Conservation (phyloP, 1,140 invertebrate species). For the Archegozetes longisetosus region DNA sequence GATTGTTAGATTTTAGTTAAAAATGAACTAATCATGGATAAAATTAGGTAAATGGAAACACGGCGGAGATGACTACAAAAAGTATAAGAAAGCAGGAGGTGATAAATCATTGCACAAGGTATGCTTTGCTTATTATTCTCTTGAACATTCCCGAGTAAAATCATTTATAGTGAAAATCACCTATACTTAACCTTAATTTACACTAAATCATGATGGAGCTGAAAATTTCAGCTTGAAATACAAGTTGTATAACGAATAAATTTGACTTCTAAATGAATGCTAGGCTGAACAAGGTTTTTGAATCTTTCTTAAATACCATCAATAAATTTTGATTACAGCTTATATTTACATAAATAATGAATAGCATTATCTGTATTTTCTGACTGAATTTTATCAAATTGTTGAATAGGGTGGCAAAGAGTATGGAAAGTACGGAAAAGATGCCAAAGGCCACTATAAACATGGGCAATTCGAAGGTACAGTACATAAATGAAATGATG, state of each 20-base stretch:
- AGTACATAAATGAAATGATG: neutral
- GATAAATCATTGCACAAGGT: neutral
- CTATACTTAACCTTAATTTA: too few species aligned
- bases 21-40: neutral
- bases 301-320: too few species aligned
- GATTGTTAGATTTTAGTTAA: too few species aligned
- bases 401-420: neutral
- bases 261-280: too few species aligned
- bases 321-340: too few species aligned
- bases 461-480: neutral
- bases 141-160: neutral
- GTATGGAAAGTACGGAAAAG: neutral
- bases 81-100: neutral
- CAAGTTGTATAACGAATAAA: too few species aligned
- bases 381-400: neutral
- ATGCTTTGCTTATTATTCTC: neutral
- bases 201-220: too few species aligned
- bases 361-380: neutral
- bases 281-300: too few species aligned
- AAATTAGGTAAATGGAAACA: neutral
- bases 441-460: neutral
- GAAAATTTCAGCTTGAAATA: too few species aligned
- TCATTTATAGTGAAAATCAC: too few species aligned
- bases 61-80: neutral
- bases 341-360: neutral